Percentiles rank a stretch among this genome's conserved stretches.
Evolutionary conservation across 2,113 vertebrate species (phyloP).

Genomic region (Microcebus tavaratra): DNA sequence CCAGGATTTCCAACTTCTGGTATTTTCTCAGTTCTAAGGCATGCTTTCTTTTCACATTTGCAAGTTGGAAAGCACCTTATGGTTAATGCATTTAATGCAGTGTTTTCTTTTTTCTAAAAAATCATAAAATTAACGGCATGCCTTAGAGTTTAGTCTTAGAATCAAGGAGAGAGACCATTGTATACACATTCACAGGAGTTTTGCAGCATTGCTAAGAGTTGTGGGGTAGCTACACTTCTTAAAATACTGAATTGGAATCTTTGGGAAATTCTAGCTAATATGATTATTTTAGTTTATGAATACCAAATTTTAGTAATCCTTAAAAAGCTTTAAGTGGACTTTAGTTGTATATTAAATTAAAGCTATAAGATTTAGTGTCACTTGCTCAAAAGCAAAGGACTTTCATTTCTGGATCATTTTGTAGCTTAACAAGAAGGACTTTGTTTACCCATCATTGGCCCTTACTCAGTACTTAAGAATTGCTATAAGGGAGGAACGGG

Average conservation of each 20-base stretch:
- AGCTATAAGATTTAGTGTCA: slow-evolving; percentile 17
- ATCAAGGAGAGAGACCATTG: background rate
- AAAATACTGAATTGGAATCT: slow-evolving; percentile 19
- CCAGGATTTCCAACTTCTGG: background rate
- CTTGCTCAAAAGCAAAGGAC: slow-evolving; percentile 16
- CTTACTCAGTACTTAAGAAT: slow-evolving; percentile 3
- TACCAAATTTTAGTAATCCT: slow-evolving; percentile 15
- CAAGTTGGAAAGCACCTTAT: background rate
- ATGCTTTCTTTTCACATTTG: slow-evolving; percentile 16
- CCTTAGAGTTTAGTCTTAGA: slow-evolving; percentile 5
- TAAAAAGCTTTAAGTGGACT: background rate
- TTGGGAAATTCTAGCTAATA: slow-evolving; percentile 1
- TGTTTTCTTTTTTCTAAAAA: slow-evolving; percentile 26
- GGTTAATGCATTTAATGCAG: background rate
- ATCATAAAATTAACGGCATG: background rate
- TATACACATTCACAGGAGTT: background rate
- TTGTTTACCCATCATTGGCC: background rate
- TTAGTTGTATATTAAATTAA: slow-evolving; percentile 34
- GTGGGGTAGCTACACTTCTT: background rate
- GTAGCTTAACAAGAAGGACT: slow-evolving; percentile 18
- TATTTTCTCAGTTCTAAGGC: slow-evolving; percentile 15
- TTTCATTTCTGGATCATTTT: slow-evolving; percentile 34
- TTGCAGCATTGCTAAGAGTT: slow-evolving; percentile 23
- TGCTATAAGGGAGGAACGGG: background rate
- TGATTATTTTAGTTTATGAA: slow-evolving; percentile 46